A percentile compares a stretch with the other conserved stretches of the same genome.
These are phyloP conservation scores for Sinotaia quadrata DNA, from an alignment of 2,888 invertebrate species.

Conservation along the genomic window DNA sequence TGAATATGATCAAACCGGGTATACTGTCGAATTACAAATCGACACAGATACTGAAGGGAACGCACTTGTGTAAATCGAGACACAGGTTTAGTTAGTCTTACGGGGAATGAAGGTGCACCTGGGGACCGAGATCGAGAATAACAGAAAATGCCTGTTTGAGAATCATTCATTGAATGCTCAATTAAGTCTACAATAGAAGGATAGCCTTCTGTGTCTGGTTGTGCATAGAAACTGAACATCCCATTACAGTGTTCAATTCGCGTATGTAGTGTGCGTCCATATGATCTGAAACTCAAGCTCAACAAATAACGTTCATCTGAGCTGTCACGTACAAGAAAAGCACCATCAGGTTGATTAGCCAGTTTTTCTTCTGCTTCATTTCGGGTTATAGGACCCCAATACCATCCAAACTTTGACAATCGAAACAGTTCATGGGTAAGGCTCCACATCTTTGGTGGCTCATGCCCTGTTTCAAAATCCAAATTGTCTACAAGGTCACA, in stretches of 20 bases:
- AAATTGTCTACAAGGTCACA: conserved; percentile 32
- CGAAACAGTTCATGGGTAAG: conserved; percentile 73
- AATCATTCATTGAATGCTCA: conserved; percentile 81
- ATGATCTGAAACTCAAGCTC: conserved; percentile 81
- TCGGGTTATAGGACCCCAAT: conserved; percentile 84
- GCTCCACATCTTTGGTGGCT: conserved; percentile 68
- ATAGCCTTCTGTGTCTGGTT: conserved; percentile 71
- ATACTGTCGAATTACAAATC: conserved; percentile 82
- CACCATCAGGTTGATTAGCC: conserved; percentile 81
- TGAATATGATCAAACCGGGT: conserved; percentile 81
- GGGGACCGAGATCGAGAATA: conserved; percentile 81
- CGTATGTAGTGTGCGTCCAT: conserved; percentile 82
- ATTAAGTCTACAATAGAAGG: conserved; percentile 81
- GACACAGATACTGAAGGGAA: conserved; percentile 82
- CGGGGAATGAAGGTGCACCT: conserved; percentile 81
- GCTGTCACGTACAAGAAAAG: conserved; percentile 84
- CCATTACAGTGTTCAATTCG: conserved; percentile 83
- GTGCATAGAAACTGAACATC: conserved; percentile 74
- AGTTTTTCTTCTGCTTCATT: conserved; percentile 82
- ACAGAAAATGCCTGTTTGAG: conserved; percentile 81
- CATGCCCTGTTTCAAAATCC: conserved; percentile 34
- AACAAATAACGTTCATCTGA: conserved; percentile 81
- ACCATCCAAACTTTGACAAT: conserved; percentile 77
- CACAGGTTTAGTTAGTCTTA: conserved; percentile 82
- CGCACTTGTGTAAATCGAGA: conserved; percentile 82